Conservation (phyloP, 2,888 invertebrate species). For the Platerodrilus igneus region DNA sequence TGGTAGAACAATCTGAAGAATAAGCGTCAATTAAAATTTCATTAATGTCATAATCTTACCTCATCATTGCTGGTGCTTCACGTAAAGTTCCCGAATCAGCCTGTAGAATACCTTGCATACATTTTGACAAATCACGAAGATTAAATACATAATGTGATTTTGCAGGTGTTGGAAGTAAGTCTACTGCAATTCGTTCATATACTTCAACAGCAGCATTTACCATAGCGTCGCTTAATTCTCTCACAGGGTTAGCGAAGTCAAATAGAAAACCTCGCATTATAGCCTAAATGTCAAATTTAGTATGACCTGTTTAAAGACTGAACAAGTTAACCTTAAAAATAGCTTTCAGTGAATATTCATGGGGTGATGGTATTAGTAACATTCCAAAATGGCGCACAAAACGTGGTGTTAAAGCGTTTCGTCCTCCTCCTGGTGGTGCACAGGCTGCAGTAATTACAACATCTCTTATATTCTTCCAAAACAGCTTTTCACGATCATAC, state of each 20-base stretch:
- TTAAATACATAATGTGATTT: conserved; percentile 94
- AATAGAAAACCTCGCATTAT: conserved; percentile 72
- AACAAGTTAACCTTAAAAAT: conserved; percentile 63
- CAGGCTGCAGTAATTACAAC: conserved; percentile 80
- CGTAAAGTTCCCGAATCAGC: conserved; percentile 67
- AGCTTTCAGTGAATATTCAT: conserved; percentile 66
- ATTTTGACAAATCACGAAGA: conserved; percentile 84
- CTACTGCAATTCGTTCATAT: conserved; percentile 72
- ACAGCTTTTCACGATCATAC: conserved; percentile 82
- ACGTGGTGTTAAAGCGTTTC: conserved; percentile 77
- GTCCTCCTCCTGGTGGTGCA: conserved; percentile 87
- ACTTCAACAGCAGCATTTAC: conserved; percentile 81
- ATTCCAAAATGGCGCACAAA: conserved; percentile 87
- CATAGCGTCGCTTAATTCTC: conserved; percentile 63
- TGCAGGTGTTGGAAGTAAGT: conserved; percentile 83
- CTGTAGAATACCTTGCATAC: conserved; percentile 84
- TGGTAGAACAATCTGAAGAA: conserved; percentile 79
- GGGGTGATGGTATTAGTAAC: conserved; percentile 77
- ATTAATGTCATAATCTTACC: conserved; percentile 44
- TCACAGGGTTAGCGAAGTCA: conserved; percentile 69
- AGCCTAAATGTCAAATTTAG: conserved; percentile 45
- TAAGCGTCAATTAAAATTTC: too few relatives aligned
- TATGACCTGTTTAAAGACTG: background rate
- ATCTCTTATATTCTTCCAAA: conserved; percentile 84
- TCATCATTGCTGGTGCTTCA: conserved; percentile 61